These are phyloP conservation scores for Elysia crispata DNA, from an alignment of 2,888 invertebrate species.

Conservation along the genomic window DNA sequence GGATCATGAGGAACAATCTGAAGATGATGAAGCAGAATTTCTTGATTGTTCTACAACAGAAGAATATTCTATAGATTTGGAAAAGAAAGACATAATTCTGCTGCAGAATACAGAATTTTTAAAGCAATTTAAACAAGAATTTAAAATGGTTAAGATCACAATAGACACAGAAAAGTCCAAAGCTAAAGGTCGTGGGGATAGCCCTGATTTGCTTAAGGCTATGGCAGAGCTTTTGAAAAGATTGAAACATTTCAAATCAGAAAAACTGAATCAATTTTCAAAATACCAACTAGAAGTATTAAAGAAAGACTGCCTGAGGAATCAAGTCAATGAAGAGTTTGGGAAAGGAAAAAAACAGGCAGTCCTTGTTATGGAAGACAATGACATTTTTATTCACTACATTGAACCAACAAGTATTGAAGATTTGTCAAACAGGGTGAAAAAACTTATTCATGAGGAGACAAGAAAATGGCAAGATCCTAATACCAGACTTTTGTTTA, in stretches of 20 bases:
- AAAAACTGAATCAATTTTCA: not conserved
- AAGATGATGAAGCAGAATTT: constrained; percentile 1
- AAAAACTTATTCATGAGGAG: no score
- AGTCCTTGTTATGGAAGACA: no score
- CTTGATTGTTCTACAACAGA: no score
- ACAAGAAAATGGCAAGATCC: no score
- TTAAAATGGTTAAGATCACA: not conserved
- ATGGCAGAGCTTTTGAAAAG: no score
- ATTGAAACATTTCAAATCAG: not conserved
- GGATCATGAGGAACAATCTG: not conserved
- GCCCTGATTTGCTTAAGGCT: no score
- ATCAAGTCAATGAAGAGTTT: no score
- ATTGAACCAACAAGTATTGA: no score
- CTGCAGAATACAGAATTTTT: constrained; percentile 20
- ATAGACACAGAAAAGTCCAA: not conserved
- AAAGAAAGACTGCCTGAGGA: not conserved
- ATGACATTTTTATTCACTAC: no score
- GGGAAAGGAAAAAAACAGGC: no score
- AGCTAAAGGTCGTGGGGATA: not conserved
- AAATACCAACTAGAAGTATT: not conserved
- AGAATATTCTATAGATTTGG: not conserved
- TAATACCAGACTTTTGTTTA: not conserved
- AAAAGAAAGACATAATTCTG: constrained; percentile 23
- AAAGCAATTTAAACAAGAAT: not conserved
- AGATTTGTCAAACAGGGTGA: no score